Evolutionary conservation across 1,140 invertebrate species (phyloP).

Genomic region (Orussus abietinus): DNA sequence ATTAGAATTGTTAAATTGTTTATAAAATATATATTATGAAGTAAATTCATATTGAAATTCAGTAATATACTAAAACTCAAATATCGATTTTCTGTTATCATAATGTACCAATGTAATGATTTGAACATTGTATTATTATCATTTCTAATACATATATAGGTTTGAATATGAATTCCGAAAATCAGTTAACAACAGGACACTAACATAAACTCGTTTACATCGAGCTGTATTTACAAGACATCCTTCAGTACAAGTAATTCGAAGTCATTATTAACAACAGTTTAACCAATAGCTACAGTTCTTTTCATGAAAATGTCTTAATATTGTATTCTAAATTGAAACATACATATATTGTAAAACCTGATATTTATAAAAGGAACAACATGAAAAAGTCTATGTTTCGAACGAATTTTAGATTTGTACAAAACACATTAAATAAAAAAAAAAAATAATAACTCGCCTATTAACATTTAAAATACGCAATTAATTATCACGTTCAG

Average conservation of each 20-base stretch:
- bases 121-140: no score
- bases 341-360: constrained; percentile 13
- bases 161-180: no score
- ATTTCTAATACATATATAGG: no score
- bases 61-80: no score
- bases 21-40: no score
- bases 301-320: background rate
- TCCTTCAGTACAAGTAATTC: background rate
- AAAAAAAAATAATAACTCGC: constrained; percentile 24
- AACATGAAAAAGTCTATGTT: constrained; percentile 12
- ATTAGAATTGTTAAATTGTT: no score
- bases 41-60: no score
- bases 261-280: background rate
- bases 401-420: constrained; percentile 17
- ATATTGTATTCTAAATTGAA: background rate
- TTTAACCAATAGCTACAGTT: background rate
- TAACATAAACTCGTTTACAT: background rate
- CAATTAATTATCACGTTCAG: constrained; percentile 28
- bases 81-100: no score
- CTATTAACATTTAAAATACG: constrained; percentile 20
- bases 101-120: no score
- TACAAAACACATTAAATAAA: constrained; percentile 20
- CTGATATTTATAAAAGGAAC: constrained; percentile 22
- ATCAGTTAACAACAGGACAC: no score
- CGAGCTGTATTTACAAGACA: background rate